Evolutionary conservation across 37 sponge, comb jelly and placozoan species (phyloP), one percentile per base, ranked within the genome.

Genomic region (Hexactinellida sp.): DNA sequence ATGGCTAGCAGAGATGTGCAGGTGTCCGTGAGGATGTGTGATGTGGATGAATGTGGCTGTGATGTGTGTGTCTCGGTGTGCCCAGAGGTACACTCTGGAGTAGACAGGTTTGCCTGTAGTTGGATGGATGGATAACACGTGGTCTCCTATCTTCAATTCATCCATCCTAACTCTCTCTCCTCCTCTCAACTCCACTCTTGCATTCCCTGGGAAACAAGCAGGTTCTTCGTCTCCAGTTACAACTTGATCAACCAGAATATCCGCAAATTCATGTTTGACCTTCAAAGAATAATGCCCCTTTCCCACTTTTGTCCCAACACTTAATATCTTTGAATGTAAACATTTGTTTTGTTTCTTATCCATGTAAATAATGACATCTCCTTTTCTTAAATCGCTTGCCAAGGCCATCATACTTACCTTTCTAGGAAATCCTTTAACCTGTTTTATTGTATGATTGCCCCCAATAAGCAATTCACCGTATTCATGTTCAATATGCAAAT

Each of bases 1-100:
- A 63, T 63, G 76, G 76, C 13, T 63, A 63, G 76, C 76, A 63
- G 76, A 63, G 76, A 63, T 63, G 76, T 63, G 76, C 21, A 63
- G 76, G 76, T 63, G 76, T 63, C 76, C 76, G 5, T 63, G 76
- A 63, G 76, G 76, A 63, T 63, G 76, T 63, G 76, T 63, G 76
- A 63, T 63, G 76, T 63, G 76, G 76, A 63, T 7, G 76, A 63
- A 63, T 63, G 25, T 63, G 76, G 76, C 76, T 63, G 25, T 63
- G 76, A 63, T 63, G 76, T 63, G 76, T 63, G 76, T 7, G 13
- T 63, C 76, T 63, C 76, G 25, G 13, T 63, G 76, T 63, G 76
- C 76, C 76, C 76, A 63, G 76, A 63, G 76, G 34, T 63, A 63
- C 3, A 63, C 76, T 63, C 13, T 23, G 76, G 76, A 63, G 34